Percentiles rank a stretch among this genome's conserved stretches.
Evolutionary conservation across 2,888 invertebrate species (phyloP).

Genomic region (Leucoptera coffeella): DNA sequence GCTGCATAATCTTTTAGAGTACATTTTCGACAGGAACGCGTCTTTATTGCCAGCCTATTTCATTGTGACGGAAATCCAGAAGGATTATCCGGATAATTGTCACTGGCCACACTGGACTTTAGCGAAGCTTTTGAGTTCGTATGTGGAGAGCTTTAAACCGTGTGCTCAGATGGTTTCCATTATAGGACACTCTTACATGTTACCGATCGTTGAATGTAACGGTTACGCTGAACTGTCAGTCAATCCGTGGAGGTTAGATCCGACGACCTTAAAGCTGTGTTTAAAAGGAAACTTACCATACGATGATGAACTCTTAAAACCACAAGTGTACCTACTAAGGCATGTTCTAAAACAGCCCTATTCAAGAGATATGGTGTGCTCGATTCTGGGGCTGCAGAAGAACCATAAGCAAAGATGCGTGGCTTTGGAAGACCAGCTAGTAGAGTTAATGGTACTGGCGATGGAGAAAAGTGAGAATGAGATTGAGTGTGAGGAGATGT

Average conservation of each 20-base stretch:
- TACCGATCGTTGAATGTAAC: constrained; percentile 91
- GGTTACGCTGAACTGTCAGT: constrained; percentile 85
- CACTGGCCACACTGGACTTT: constrained; percentile 92
- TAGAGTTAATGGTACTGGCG: constrained; percentile 83
- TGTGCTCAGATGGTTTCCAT: constrained; percentile 96
- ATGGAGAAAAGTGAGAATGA: constrained; percentile 85
- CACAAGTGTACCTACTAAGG: constrained; percentile 79
- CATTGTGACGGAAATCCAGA: constrained; percentile 91
- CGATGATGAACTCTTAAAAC: constrained; percentile 78
- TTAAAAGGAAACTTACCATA: constrained; percentile 76
- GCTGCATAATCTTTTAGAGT: constrained; percentile 73
- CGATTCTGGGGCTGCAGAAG: constrained; percentile 89
- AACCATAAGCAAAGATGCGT: constrained; percentile 85
- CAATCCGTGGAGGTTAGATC: constrained; percentile 91
- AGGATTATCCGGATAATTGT: constrained; percentile 73
- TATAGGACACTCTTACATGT: constrained; percentile 81
- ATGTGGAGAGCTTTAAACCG: constrained; percentile 88
- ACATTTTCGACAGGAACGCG: constrained; percentile 88
- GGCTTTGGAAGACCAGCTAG: constrained; percentile 87
- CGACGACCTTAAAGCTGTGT: constrained; percentile 62
- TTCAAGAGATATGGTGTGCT: constrained; percentile 92
- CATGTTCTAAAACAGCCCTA: constrained; percentile 94
- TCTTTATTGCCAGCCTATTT: constrained; percentile 92
- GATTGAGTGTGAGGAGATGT: constrained; percentile 54
- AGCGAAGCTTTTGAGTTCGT: constrained; percentile 76